phyloP scores from a whole-genome alignment of 2,888 invertebrate genomes.

The Prosapia bicincta region DNA sequence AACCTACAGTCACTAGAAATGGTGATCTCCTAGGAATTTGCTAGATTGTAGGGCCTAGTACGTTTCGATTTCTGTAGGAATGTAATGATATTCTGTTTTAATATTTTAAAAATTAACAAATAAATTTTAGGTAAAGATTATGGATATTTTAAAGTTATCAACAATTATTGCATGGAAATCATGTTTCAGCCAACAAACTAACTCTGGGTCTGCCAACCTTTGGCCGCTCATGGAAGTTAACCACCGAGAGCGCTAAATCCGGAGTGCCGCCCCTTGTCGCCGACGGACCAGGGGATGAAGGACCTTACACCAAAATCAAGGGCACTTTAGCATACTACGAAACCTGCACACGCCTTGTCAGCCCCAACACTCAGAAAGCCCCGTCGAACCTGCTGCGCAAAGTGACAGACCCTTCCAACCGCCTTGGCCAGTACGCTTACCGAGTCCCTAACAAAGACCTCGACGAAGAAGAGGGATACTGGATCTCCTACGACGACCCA shows the following conservation, averaged over 20 bases:
- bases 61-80: no score
- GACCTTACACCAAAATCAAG: constrained; percentile 65
- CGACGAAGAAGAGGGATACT: constrained; percentile 56
- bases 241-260: constrained; percentile 67
- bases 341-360: constrained; percentile 69
- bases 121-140: no score
- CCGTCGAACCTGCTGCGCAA: constrained; percentile 56
- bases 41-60: no score
- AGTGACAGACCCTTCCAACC: constrained; percentile 75
- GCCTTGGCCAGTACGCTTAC: constrained; percentile 75
- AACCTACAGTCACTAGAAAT: no score
- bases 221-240: constrained; percentile 75
- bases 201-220: constrained; percentile 68
- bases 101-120: no score
- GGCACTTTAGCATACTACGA: constrained; percentile 77
- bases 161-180: no score
- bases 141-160: no score
- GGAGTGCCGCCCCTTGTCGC: constrained; percentile 71
- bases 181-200: constrained; percentile 59
- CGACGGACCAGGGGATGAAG: constrained; percentile 68
- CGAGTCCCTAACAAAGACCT: constrained; percentile 55
- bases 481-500: constrained; percentile 80
- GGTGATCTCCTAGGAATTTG: no score
- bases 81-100: no score
- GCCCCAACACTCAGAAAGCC: constrained; percentile 53